These are phyloP conservation scores for Elaeidobius kamerunicus DNA, from an alignment of 2,888 invertebrate species.

Conservation along the genomic window DNA sequence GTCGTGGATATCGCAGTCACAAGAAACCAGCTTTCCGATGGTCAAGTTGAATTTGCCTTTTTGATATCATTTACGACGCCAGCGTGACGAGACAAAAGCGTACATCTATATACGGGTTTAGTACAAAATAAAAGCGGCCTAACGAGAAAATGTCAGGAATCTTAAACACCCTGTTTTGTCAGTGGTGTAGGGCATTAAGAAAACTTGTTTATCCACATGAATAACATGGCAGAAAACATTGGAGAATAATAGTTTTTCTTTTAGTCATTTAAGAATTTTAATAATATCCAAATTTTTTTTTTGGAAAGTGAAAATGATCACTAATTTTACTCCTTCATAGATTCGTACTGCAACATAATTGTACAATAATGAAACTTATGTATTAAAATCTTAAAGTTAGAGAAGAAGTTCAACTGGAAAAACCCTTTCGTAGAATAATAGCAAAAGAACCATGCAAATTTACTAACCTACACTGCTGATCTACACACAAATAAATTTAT, in stretches of 20 bases:
- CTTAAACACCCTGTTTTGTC: slow-evolving; percentile 14
- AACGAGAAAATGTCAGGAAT: slow-evolving; percentile 25
- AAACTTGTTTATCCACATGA: not conserved
- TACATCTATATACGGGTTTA: slow-evolving; percentile 27
- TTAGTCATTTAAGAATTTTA: no score
- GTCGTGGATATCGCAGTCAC: slow-evolving; percentile 6
- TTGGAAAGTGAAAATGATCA: no score
- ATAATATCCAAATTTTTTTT: no score
- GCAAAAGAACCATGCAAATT: no score
- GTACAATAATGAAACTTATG: no score
- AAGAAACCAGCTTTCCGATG: slow-evolving; percentile 20
- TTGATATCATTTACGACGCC: slow-evolving; percentile 29
- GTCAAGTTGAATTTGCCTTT: slow-evolving; percentile 17
- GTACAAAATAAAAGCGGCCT: slow-evolving; percentile 26
- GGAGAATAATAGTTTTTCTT: not conserved
- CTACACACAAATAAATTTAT: no score
- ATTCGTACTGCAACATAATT: no score
- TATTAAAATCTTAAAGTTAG: no score
- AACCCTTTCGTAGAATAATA: no score
- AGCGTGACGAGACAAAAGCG: slow-evolving; percentile 22
- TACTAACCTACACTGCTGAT: no score
- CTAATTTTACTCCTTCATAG: no score
- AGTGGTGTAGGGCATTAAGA: slow-evolving; percentile 12
- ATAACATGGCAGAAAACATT: not conserved
- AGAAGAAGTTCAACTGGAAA: no score